Evolutionary conservation across 2,888 invertebrate genomes (phyloP).

Genomic region (Hydropsyche betteni): DNA sequence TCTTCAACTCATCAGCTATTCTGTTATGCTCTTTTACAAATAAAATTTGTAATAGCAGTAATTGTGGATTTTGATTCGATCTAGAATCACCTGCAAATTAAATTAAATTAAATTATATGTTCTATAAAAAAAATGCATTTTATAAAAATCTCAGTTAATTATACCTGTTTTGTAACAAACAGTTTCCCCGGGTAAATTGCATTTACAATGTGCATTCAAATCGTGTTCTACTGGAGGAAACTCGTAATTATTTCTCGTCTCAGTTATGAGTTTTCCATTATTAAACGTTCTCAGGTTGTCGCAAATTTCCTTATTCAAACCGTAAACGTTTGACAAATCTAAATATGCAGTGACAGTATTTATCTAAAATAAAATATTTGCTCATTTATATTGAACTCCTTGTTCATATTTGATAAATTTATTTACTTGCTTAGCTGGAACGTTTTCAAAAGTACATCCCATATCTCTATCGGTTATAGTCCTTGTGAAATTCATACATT

Average conservation of each 20-base stretch:
- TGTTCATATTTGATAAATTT: too few species aligned
- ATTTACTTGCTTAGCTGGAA: constrained; percentile 44
- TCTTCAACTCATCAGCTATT: constrained; percentile 58
- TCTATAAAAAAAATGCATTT: not conserved
- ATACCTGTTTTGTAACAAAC: constrained; percentile 38
- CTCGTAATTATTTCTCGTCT: constrained; percentile 54
- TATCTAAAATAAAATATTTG: constrained; percentile 51
- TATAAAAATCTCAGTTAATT: not conserved
- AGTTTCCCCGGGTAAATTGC: constrained; percentile 21
- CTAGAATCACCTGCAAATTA: constrained; percentile 56
- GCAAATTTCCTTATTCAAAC: constrained; percentile 55
- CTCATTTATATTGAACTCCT: not conserved
- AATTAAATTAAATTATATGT: not conserved
- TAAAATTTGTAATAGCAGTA: constrained; percentile 62
- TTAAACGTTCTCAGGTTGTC: constrained; percentile 54
- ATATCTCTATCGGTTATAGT: constrained; percentile 54
- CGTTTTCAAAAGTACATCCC: constrained; percentile 53
- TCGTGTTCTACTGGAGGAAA: constrained; percentile 54
- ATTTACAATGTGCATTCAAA: not conserved
- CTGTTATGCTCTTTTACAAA: constrained; percentile 65
- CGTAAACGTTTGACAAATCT: constrained; percentile 60
- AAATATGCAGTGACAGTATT: constrained; percentile 57
- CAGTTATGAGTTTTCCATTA: constrained; percentile 55
- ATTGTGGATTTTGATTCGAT: constrained; percentile 62
- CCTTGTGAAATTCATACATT: constrained; percentile 58